Conservation (phyloP, 2,888 invertebrate genomes). For the Nasonovia ribisnigri region DNA sequence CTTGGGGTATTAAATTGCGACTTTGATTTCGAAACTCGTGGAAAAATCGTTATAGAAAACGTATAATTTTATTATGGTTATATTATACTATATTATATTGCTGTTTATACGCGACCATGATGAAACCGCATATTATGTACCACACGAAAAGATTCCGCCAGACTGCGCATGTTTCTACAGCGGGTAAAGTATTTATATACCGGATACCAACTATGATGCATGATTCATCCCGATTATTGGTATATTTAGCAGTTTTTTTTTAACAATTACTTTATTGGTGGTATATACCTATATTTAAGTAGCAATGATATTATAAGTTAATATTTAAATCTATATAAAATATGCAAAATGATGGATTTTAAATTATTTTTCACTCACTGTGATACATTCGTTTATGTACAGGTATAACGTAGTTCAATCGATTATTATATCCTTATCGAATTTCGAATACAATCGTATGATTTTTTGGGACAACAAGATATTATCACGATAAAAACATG, state of each 20-base stretch:
- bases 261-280: not conserved
- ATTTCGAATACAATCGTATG: not conserved
- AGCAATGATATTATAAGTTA: not conserved
- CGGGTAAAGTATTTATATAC: not conserved
- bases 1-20: constrained; percentile 35
- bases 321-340: not conserved
- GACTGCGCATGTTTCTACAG: not conserved
- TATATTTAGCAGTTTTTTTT: not conserved
- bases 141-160: not conserved
- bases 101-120: not conserved
- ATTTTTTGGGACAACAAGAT: not conserved
- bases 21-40: not conserved
- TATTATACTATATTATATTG: not conserved
- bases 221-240: not conserved
- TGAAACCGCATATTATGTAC: not conserved
- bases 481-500: not conserved
- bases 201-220: not conserved
- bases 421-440: not conserved
- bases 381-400: not conserved
- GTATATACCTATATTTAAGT: not conserved
- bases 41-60: not conserved
- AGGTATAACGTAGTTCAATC: not conserved
- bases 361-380: not conserved
- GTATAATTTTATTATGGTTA: not conserved
- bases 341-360: not conserved